A percentile compares a stretch with the other conserved stretches of the same genome.
Conservation (phyloP, 2,888 invertebrate genomes). For the Thysanoteuthis rhombus region DNA sequence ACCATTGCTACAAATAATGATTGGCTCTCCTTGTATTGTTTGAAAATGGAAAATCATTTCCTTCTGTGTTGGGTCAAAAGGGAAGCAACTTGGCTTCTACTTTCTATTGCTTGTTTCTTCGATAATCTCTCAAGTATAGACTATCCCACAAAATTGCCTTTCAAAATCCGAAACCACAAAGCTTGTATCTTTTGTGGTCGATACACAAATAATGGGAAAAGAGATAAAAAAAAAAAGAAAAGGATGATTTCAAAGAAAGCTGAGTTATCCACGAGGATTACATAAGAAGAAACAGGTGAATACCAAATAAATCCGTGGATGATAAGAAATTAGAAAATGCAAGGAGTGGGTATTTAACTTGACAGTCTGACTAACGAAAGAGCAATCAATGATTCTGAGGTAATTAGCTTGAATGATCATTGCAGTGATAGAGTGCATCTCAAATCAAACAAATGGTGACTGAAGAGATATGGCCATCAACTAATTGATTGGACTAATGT, state of each 20-base stretch:
- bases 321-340: neutral
- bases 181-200: neutral
- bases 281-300: neutral
- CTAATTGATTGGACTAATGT: neutral
- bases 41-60: no score
- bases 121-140: neutral
- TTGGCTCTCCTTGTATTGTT: no score
- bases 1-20: no score
- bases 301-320: neutral
- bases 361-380: neutral
- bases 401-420: neutral
- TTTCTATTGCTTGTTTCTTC: neutral
- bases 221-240: neutral
- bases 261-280: neutral
- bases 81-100: no score
- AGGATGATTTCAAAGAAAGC: neutral
- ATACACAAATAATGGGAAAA: neutral
- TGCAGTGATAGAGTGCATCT: neutral
- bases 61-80: no score
- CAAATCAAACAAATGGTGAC: neutral
- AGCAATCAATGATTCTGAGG: neutral
- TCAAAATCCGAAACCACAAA: neutral
- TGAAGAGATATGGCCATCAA: neutral
- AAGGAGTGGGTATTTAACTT: neutral
- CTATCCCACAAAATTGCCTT: neutral